These are phyloP conservation scores for Myotis findleyi DNA, from an alignment of 2,797 vertebrate genomes.

Conservation along the genomic window DNA sequence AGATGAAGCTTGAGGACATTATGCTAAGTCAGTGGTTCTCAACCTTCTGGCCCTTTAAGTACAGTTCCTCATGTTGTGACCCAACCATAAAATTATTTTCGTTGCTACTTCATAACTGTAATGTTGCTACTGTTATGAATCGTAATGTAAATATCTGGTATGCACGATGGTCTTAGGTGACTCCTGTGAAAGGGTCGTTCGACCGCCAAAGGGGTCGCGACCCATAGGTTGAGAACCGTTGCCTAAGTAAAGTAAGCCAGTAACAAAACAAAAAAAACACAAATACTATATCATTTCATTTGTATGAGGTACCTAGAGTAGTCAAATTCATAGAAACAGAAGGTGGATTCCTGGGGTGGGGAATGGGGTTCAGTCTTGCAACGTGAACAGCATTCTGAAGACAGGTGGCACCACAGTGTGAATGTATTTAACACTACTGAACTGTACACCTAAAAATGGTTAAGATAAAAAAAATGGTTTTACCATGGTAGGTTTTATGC, in stretches of 20 bases:
- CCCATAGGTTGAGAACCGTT: too few relatives aligned
- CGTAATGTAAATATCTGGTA: too few relatives aligned
- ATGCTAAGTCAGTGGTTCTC: not conserved
- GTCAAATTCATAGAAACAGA: not conserved
- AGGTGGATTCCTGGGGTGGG: not conserved
- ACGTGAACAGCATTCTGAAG: not conserved
- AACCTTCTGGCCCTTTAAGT: too few relatives aligned
- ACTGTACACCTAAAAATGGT: not conserved
- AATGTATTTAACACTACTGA: not conserved
- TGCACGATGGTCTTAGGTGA: too few relatives aligned
- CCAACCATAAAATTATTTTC: too few relatives aligned
- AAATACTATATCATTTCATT: not conserved
- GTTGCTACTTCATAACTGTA: too few relatives aligned
- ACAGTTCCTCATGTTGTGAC: too few relatives aligned
- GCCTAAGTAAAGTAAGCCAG: not conserved
- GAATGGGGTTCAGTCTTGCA: not conserved
- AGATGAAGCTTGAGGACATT: not conserved
- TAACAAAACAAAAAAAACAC: not conserved
- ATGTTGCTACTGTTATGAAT: too few relatives aligned
- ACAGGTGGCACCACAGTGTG: accelerated
- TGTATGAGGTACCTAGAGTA: not conserved
- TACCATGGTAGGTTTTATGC: not conserved
- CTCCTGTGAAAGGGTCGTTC: too few relatives aligned
- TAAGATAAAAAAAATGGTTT: not conserved
- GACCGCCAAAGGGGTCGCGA: too few relatives aligned